phyloP scores from a whole-genome alignment of 2,888 invertebrate species.

The Cephus sareptanus region DNA sequence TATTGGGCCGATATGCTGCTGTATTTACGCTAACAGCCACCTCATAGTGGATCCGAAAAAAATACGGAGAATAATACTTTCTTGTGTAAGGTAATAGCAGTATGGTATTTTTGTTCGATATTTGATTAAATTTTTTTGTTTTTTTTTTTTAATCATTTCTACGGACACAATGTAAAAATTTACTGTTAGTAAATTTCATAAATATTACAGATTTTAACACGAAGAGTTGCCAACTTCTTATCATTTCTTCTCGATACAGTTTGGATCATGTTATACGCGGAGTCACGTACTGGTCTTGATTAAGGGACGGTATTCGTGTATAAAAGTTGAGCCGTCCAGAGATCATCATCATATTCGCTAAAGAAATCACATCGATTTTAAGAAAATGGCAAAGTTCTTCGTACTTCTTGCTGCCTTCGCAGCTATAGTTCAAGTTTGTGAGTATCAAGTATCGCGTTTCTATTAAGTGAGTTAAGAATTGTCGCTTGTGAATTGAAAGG shows the following conservation, averaged over 20 bases:
- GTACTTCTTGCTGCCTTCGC: background rate
- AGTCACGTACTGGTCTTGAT: background rate
- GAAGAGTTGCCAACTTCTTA: background rate
- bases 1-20: constrained; percentile 19
- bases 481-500: background rate
- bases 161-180: background rate
- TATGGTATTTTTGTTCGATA: background rate
- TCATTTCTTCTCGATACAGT: background rate
- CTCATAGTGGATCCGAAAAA: background rate
- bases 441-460: background rate
- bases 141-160: background rate
- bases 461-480: background rate
- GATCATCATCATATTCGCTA: background rate
- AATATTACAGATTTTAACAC: background rate
- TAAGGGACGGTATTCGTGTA: background rate
- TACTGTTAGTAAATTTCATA: background rate
- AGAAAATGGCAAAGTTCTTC: background rate
- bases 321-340: background rate
- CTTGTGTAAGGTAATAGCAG: background rate
- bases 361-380: background rate
- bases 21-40: constrained; percentile 5
- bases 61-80: background rate
- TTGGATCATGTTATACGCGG: background rate
- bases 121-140: background rate
- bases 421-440: background rate